Evolutionary conservation across 2,888 invertebrate species (phyloP), one percentile per base, ranked within the genome.

Genomic region (Caenorhabditis afra): DNA sequence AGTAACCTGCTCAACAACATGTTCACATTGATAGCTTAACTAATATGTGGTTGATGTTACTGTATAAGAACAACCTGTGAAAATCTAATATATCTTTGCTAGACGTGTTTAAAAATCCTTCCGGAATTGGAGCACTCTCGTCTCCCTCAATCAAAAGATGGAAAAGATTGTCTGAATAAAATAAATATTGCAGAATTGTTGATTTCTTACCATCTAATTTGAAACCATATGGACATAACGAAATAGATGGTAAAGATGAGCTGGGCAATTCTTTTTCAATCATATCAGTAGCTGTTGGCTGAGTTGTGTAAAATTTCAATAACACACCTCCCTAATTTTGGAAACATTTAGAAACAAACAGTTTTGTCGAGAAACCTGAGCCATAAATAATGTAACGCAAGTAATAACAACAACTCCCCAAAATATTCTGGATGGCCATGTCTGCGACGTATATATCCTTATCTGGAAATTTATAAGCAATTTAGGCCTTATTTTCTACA

Each of bases 391-490:
- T 0, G 80, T 81, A 2, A 87, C 67, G 55, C 86, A 85, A 10
- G 81, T 81, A 16, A 86, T 64, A 11, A 87, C 87, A 8, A 86
- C 86, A 11, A 84, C 84, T 22, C 83, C 81, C 87, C 87, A 87
- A 64, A 87, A 87, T 45, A 85, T 84, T 52, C 87, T 45, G 11
- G 84, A 84, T 0, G 85, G 84, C 87, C 87, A 87, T 12, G 85
- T 86, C 50, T 81, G 76, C 12, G 86, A 86, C 49, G 86, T 87
- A 57, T 87, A 87, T 35, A 87, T 87, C 44, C 87, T 11, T 1
- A 76, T 76, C 75, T 79, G 57, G 23, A 78, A 75, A 52, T n/a
- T n/a, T n/a, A n/a, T n/a, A n/a, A n/a, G n/a, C n/a, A n/a, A n/a
- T n/a, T n/a, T n/a, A n/a, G n/a, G n/a, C n/a, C n/a, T n/a, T n/a